Evolutionary conservation across 2,888 invertebrate species (phyloP).

Genomic region (Polylopha cassiicola): DNA sequence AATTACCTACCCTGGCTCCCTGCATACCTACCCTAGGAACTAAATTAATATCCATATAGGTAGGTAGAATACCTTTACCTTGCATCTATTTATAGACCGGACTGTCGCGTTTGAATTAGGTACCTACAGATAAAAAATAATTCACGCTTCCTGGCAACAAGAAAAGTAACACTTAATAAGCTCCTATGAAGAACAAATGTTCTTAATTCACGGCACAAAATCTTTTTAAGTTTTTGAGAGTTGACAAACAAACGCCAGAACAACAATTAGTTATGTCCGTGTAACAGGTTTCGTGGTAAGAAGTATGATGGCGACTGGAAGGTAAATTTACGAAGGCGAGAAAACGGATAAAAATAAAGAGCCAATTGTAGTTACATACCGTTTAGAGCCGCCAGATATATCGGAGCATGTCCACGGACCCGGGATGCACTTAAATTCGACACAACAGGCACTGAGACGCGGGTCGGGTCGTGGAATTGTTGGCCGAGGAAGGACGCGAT

Average conservation of each 20-base stretch:
- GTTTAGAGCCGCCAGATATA: conserved; percentile 55
- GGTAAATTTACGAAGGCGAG: conserved; percentile 1
- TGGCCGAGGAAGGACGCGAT: conserved; percentile 44
- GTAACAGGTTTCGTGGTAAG: conserved; percentile 59
- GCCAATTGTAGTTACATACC: conserved; percentile 48
- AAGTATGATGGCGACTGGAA: conserved; percentile 37
- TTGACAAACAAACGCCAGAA: conserved; percentile 55
- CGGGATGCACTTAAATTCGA: conserved; percentile 49
- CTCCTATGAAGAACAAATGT: conserved; percentile 1
- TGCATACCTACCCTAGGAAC: too few relatives aligned
- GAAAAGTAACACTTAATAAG: too few relatives aligned
- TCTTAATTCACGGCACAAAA: neutral
- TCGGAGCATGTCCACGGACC: conserved; percentile 54
- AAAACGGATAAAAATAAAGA: neutral
- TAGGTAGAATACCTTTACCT: too few relatives aligned
- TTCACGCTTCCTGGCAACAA: too few relatives aligned
- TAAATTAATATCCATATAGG: too few relatives aligned
- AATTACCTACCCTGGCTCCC: too few relatives aligned
- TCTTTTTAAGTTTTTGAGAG: conserved; percentile 24
- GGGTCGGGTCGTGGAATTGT: conserved; percentile 36
- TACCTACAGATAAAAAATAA: too few relatives aligned
- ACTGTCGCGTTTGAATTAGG: too few relatives aligned
- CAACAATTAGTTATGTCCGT: conserved; percentile 41
- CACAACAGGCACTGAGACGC: conserved; percentile 51
- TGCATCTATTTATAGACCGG: too few relatives aligned